Evolutionary conservation across 1,140 invertebrate species (phyloP), one percentile per base, ranked within the genome.

Genomic region (Conus ventricosus): DNA sequence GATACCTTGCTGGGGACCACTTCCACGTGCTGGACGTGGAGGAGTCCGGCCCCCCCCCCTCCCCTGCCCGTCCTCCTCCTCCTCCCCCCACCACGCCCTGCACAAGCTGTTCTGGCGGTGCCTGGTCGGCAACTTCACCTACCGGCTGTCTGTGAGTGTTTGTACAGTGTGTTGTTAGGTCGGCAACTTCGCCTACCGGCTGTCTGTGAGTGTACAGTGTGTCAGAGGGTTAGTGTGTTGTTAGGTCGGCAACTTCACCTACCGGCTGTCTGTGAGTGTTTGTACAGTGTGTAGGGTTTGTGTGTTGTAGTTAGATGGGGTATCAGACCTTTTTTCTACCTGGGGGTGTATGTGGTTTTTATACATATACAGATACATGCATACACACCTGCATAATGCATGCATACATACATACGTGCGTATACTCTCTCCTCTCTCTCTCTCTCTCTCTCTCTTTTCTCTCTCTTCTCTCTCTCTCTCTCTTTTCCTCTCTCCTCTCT

Each of bases 171-270:
- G 39, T 39, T n/a, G n/a, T n/a, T n/a, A n/a, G 0, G 82, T 91
- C 10, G 93, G 93, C 17, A 92, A 93, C 86, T 85, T 88, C n/a
- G 94, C 95, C 84, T 95, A 95, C 71, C 90, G 93, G 13, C 71
- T 89, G 75, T 81, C 89, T 23, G 85, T 87, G 54, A 76, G 75
- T 57, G 39, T 39, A 39, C 39, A 39, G 39, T 39, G 39, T 39
- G 39, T 39, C n/a, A n/a, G n/a, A n/a, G n/a, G n/a, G n/a, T n/a
- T n/a, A n/a, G n/a, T n/a, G n/a, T n/a, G n/a, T n/a, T n/a, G n/a
- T n/a, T n/a, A n/a, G 0, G 82, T 91, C 10, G 93, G 93, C 17
- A 92, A 93, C 86, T 85, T 88, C n/a, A 95, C 95, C 84, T 95
- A 95, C 71, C 90, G 93, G 13, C 71, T 89, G 75, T 81, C 89